phyloP scores from a whole-genome alignment of 2,888 invertebrate species.

The Tetheella fluctuosa region DNA sequence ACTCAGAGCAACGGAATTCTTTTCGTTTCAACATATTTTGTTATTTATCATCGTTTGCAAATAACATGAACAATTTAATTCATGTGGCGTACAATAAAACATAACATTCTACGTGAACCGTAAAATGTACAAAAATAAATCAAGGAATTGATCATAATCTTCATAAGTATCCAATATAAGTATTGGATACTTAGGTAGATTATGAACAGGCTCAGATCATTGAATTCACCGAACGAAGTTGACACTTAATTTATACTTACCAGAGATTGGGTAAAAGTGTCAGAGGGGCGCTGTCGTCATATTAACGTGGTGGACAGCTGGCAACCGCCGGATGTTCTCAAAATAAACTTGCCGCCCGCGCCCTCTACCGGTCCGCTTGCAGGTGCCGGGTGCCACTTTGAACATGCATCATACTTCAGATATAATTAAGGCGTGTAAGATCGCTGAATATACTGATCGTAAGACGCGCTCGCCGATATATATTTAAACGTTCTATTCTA shows the following conservation, averaged over 20 bases:
- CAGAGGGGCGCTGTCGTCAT: slow-evolving; percentile 67
- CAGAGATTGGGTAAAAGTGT: slow-evolving; percentile 64
- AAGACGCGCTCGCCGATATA: slow-evolving; percentile 21
- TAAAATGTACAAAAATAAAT: slow-evolving; percentile 1
- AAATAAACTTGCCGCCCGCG: slow-evolving; percentile 65
- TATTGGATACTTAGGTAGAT: not conserved
- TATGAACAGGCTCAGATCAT: slow-evolving; percentile 24
- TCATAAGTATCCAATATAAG: too few relatives aligned
- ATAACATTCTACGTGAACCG: too few relatives aligned
- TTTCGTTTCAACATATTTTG: slow-evolving; percentile 41
- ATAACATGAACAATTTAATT: slow-evolving; percentile 36
- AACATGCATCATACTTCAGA: slow-evolving; percentile 68
- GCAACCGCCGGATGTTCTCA: slow-evolving; percentile 72
- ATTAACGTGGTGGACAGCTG: slow-evolving; percentile 77
- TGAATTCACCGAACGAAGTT: slow-evolving; percentile 45
- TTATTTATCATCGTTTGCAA: slow-evolving; percentile 39
- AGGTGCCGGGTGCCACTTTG: slow-evolving; percentile 71
- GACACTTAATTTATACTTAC: slow-evolving; percentile 70
- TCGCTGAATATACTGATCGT: slow-evolving; percentile 43
- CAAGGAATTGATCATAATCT: not conserved
- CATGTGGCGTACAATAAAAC: slow-evolving; percentile 7
- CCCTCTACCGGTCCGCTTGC: slow-evolving; percentile 28
- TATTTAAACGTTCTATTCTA: not conserved
- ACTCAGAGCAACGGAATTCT: slow-evolving; percentile 53
- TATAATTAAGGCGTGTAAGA: slow-evolving; percentile 58